Evolutionary conservation across 2,797 vertebrate genomes (phyloP), one percentile per base, ranked within the genome.

Genomic region (Myioborus melanocephalus): DNA sequence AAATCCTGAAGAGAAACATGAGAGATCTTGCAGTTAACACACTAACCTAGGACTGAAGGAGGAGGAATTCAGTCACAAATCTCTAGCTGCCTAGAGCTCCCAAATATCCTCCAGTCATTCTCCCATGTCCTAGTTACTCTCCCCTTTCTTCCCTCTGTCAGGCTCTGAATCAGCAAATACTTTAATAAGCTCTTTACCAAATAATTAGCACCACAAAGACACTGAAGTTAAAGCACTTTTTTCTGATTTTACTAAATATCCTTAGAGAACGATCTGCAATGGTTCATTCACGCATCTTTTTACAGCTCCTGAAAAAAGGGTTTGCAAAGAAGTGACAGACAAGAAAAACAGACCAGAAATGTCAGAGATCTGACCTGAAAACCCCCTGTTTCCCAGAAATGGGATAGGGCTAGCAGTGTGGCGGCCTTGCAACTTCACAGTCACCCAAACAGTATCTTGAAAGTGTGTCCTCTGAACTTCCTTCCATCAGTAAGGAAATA

Each of bases 1-100:
- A 99, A 99, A 96, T 99, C 99, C 99, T 99, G 92, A 78, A 75
- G 56, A 30, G 69, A 69, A 77, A 64, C 41, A 89, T 12, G 71
- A 70, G n/a, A 85, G 46, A n/a, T 47, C 57, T 84, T 89, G 59
- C 49, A 78, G 64, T 83, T 92, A 82, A 66, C 41, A 59, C 5
- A 44, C 17, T 39, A 43, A 32, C 11, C 47, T 57, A 24, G 32
- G 55, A 46, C 65, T 13, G 13, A 72, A 56, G 30, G 30, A 76
- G 7, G 19, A 20, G 68, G 63, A 82, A 83, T 47, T 86, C 55
- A 84, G 30, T 14, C 60, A 24, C 46, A 52, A 87, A 81, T 3
- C 20, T 71, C 34, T 61, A 75, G 39, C 34, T 66, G 14, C n/a
- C 34, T 46, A 73, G 52, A 73, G 9, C 37, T 91, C 73, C 23